Conservation (phyloP, 2,888 invertebrate genomes). For the Campaea margaritaria region DNA sequence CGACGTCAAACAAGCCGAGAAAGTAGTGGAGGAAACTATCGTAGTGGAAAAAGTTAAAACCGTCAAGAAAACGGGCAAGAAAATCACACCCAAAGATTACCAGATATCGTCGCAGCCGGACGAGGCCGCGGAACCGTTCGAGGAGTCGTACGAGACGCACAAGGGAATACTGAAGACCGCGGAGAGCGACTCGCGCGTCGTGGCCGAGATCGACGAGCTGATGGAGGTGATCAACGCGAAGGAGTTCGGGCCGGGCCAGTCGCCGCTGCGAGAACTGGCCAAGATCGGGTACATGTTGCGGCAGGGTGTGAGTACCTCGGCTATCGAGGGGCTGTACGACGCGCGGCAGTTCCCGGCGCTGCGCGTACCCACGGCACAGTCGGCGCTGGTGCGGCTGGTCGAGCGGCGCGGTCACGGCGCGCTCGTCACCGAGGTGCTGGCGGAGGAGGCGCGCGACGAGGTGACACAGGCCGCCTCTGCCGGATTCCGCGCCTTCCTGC, state of each 20-base stretch:
- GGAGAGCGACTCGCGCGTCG: slow-evolving; percentile 84
- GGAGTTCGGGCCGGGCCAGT: slow-evolving; percentile 92
- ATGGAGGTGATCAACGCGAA: slow-evolving; percentile 90
- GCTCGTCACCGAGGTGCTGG: slow-evolving; percentile 91
- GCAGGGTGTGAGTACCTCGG: slow-evolving; percentile 90
- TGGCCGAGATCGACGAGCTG: slow-evolving; percentile 90
- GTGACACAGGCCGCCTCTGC: slow-evolving; percentile 91
- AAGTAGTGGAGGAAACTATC: slow-evolving; percentile 78
- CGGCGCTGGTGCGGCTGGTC: slow-evolving; percentile 92
- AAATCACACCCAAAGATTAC: slow-evolving; percentile 84
- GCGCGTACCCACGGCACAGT: slow-evolving; percentile 92
- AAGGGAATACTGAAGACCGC: slow-evolving; percentile 82
- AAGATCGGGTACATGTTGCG: slow-evolving; percentile 92
- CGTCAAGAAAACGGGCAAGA: slow-evolving; percentile 86
- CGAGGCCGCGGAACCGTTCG: slow-evolving; percentile 84
- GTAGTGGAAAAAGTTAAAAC: slow-evolving; percentile 81
- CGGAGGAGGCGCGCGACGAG: slow-evolving; percentile 92
- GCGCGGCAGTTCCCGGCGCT: slow-evolving; percentile 92
- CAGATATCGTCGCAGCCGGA: slow-evolving; percentile 85
- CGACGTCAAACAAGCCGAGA: slow-evolving; percentile 47
- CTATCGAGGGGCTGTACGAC: slow-evolving; percentile 91
- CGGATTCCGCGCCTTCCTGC: slow-evolving; percentile 94
- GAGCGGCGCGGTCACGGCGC: slow-evolving; percentile 93
- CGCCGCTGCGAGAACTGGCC: slow-evolving; percentile 91
- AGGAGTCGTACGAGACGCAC: slow-evolving; percentile 84